phyloP scores from a whole-genome alignment of 1,140 invertebrate genomes.

The Thalassaphorura encarpata region DNA sequence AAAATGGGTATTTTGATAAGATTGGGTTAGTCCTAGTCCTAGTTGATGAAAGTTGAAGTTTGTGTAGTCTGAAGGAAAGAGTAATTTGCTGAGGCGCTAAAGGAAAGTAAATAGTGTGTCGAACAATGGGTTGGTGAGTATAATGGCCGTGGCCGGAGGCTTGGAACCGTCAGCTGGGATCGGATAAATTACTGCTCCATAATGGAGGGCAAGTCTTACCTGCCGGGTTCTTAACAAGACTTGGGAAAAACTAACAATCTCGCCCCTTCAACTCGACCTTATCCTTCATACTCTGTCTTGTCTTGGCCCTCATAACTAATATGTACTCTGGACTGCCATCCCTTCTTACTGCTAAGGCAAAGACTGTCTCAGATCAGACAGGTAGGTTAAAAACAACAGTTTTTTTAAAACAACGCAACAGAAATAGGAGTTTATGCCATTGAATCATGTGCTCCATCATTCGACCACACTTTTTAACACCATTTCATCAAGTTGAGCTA shows the following conservation, averaged over 20 bases:
- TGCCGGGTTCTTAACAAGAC: conserved; percentile 31
- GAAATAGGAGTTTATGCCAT: no score
- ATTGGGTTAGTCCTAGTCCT: no score
- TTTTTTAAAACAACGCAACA: no score
- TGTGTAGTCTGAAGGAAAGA: neutral
- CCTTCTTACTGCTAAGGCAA: no score
- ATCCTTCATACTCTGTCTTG: conserved; percentile 15
- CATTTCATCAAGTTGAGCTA: no score
- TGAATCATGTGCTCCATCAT: no score
- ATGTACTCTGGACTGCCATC: no score
- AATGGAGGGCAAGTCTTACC: conserved; percentile 30
- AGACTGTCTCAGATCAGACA: no score
- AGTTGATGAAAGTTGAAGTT: neutral
- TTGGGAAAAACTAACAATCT: conserved; percentile 34
- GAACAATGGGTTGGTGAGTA: conserved; percentile 10
- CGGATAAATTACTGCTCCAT: conserved; percentile 34
- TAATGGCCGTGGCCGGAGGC: conserved; percentile 23
- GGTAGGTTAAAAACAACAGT: no score
- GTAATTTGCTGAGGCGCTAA: conserved; percentile 27
- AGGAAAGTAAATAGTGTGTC: conserved; percentile 26
- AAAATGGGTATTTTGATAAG: no score
- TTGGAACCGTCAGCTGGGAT: conserved; percentile 31
- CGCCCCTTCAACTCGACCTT: conserved; percentile 29
- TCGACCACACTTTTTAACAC: no score
- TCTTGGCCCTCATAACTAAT: no score